Evolutionary conservation across 2,113 vertebrate genomes (phyloP).

Genomic region (cattle (Bos taurus)): ARS-UCD2.0 NC_037333.1:53261501-53262000

Average conservation of each 20-base stretch:
- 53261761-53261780: neutral
- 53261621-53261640: neutral
- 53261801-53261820: neutral
- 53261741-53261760: neutral
- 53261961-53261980: neutral
- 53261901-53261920: neutral
- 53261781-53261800: neutral
- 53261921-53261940: neutral
- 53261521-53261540: neutral
- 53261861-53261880: neutral
- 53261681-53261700: conserved; percentile 38
- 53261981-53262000: neutral
- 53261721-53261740: neutral
- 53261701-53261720: neutral
- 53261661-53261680: neutral
- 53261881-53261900: neutral
- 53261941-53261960: neutral
- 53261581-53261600: neutral
- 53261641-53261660: neutral
- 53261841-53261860: neutral
- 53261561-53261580: neutral
- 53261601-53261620: neutral
- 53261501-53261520: neutral
- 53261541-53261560: neutral
- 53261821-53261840: neutral